A percentile compares a stretch with the other conserved stretches of the same genome.
phyloP scores from a whole-genome alignment of 2,797 vertebrate genomes.

The Acestrorhynchus altus region DNA sequence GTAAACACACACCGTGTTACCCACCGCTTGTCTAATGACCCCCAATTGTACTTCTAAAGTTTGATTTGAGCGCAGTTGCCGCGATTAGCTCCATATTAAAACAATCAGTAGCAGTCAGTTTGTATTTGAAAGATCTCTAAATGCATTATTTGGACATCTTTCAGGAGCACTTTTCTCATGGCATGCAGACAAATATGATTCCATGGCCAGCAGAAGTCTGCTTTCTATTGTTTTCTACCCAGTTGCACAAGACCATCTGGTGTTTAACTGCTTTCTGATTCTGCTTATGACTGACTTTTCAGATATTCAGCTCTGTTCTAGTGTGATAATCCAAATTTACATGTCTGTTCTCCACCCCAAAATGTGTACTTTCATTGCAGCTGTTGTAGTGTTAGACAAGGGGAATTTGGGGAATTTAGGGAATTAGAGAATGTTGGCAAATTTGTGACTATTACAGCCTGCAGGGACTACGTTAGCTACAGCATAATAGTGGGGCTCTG shows the following conservation, averaged over 20 bases:
- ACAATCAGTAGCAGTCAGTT: slow-evolving; percentile 51
- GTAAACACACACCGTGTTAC: slow-evolving; percentile 51
- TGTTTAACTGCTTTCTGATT: slow-evolving; percentile 43
- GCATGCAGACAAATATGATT: slow-evolving; percentile 16
- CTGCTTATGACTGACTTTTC: slow-evolving; percentile 15
- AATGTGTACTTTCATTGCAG: neutral
- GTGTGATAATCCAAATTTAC: slow-evolving; percentile 7
- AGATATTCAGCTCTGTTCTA: slow-evolving; percentile 1
- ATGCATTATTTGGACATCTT: slow-evolving; percentile 51
- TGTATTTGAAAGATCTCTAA: slow-evolving; percentile 50
- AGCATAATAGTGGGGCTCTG: neutral
- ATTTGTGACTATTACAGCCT: neutral
- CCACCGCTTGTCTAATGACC: slow-evolving; percentile 48
- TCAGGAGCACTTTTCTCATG: slow-evolving; percentile 41
- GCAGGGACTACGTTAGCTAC: neutral
- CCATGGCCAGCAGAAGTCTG: slow-evolving; percentile 29
- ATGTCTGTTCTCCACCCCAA: neutral
- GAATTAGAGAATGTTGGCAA: neutral
- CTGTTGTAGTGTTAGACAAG: neutral
- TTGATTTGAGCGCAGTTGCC: slow-evolving; percentile 38
- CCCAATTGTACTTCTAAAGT: slow-evolving; percentile 50
- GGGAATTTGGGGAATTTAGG: no score
- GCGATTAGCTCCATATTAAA: slow-evolving; percentile 59
- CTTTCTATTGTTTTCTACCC: slow-evolving; percentile 32
- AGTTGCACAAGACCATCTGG: slow-evolving; percentile 36